Percentiles rank a stretch among this genome's conserved stretches.
Conservation (phyloP, 2,113 vertebrate species). For the Panthera leo region DNA sequence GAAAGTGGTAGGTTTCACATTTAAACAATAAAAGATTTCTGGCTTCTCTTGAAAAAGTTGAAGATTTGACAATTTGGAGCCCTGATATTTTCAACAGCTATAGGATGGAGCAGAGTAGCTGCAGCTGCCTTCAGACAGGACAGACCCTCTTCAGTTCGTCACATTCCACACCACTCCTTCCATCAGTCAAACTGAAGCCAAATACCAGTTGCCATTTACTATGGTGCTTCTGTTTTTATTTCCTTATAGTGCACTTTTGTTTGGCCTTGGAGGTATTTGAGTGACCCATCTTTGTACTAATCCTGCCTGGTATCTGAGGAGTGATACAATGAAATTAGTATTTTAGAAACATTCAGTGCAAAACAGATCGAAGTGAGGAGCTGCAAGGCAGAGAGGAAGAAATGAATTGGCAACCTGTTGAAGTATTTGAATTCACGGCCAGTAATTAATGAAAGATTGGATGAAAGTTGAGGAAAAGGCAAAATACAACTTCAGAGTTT, state of each 20-base stretch:
- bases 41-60: background rate
- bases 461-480: conserved; percentile 3
- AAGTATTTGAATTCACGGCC: background rate
- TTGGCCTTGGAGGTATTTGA: background rate
- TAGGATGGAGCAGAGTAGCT: background rate
- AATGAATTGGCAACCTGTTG: background rate
- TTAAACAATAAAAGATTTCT: conserved; percentile 1
- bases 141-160: background rate
- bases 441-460: conserved; percentile 21
- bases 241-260: background rate
- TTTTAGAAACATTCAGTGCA: conserved; percentile 12
- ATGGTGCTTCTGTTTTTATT: background rate
- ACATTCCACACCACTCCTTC: background rate
- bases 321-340: background rate
- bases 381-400: background rate
- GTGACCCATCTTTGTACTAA: background rate
- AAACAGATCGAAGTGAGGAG: background rate
- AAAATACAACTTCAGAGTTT: background rate
- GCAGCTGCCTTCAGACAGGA: background rate
- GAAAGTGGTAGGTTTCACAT: background rate
- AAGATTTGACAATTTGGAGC: background rate
- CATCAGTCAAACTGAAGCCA: background rate
- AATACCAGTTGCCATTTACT: background rate
- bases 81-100: background rate
- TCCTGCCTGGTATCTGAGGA: background rate